Evolutionary conservation across 2,888 invertebrate species (phyloP).

Genomic region (Eupithecia exiguata): DNA sequence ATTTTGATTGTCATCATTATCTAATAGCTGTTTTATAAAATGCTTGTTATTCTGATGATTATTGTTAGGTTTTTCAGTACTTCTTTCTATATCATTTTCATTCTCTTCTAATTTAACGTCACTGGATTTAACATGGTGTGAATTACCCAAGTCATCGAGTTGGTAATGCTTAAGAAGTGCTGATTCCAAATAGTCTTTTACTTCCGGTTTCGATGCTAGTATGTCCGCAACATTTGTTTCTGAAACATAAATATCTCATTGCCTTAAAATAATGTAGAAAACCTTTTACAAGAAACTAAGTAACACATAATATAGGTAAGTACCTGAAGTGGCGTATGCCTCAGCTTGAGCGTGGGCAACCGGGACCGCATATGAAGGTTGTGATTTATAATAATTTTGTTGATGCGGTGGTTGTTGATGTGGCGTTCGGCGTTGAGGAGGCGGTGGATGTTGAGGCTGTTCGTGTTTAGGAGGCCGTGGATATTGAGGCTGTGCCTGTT

Average conservation of each 20-base stretch:
- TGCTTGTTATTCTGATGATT: neutral
- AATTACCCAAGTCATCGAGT: slow-evolving; percentile 16
- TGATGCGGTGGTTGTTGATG: neutral
- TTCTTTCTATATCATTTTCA: neutral
- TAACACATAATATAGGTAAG: neutral
- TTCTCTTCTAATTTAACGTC: slow-evolving; percentile 12
- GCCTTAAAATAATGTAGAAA: slow-evolving; percentile 84
- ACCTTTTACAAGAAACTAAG: neutral
- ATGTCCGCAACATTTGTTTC: slow-evolving; percentile 2
- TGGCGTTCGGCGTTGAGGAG: neutral
- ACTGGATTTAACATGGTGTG: slow-evolving; percentile 15
- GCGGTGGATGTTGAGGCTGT: neutral
- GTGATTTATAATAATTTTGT: neutral
- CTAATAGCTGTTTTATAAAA: neutral
- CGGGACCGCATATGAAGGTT: neutral
- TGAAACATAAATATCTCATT: slow-evolving; percentile 13
- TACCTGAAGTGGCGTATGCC: slow-evolving; percentile 11
- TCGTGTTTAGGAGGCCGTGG: neutral
- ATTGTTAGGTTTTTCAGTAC: neutral
- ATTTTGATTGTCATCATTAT: neutral
- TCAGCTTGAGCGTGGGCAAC: neutral
- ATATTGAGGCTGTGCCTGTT: neutral
- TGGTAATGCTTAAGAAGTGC: slow-evolving; percentile 4
- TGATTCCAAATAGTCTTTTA: slow-evolving; percentile 10
- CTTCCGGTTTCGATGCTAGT: slow-evolving; percentile 13